These are phyloP conservation scores for Drosophila pseudoobscura DNA, from an alignment of 1,140 invertebrate species.

Conservation along the genomic window DNA sequence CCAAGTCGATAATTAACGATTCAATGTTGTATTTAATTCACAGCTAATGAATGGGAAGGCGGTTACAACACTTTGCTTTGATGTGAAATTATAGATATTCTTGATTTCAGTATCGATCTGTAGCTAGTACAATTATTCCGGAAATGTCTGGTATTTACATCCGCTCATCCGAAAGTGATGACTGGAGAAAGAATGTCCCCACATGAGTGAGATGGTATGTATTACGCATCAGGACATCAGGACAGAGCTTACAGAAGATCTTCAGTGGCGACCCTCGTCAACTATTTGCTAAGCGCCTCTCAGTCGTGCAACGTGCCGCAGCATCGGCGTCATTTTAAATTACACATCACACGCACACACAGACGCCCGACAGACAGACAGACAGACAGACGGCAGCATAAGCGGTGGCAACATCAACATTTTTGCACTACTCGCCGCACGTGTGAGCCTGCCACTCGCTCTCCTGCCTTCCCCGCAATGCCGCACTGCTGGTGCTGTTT, in stretches of 20 bases:
- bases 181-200: too few relatives aligned
- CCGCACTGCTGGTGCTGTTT: conserved; percentile 1
- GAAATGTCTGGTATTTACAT: too few relatives aligned
- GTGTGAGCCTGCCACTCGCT: conserved; percentile 36
- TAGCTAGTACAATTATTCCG: too few relatives aligned
- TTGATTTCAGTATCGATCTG: too few relatives aligned
- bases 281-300: conserved; percentile 49
- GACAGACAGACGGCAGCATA: conserved; percentile 15
- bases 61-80: too few relatives aligned
- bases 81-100: too few relatives aligned
- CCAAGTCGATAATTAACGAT: conserved; percentile 21
- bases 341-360: conserved; percentile 60
- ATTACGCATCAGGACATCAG: too few relatives aligned
- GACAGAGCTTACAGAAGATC: background rate
- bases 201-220: too few relatives aligned
- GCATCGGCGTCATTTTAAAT: conserved; percentile 76
- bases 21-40: too few relatives aligned
- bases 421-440: conserved; percentile 69
- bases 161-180: too few relatives aligned
- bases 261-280: conserved; percentile 43
- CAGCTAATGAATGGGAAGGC: too few relatives aligned
- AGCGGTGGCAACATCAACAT: conserved; percentile 56
- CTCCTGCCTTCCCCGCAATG: background rate
- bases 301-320: conserved; percentile 66
- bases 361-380: background rate